Evolutionary conservation across 2,797 vertebrate species (phyloP).

Genomic region (Chaetophractus vellerosus): DNA sequence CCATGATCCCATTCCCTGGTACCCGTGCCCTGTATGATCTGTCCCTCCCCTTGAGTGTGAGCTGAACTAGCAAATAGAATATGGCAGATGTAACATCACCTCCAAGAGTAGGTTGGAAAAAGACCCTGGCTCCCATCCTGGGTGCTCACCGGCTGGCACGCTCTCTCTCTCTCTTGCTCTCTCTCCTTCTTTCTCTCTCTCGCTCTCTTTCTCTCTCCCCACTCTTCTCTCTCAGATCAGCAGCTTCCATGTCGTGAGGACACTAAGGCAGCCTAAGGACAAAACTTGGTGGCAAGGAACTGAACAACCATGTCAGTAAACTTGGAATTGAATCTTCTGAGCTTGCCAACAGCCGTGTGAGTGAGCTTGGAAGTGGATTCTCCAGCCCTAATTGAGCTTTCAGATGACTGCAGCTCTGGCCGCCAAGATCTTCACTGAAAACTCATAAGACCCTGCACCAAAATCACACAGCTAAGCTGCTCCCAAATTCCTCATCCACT

Average conservation of each 20-base stretch:
- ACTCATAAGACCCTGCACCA: not conserved
- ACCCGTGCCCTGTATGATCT: not conserved
- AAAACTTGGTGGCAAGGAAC: not conserved
- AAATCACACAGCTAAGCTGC: not conserved
- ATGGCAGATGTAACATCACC: not conserved
- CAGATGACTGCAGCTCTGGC: not conserved
- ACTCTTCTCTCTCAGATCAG: not conserved
- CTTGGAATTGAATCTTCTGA: not conserved
- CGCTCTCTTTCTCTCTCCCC: no score
- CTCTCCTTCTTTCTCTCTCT: no score
- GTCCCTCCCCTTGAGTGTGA: not conserved
- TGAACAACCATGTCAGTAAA: not conserved
- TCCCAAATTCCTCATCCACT: not conserved
- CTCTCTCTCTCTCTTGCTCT: no score
- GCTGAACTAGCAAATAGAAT: not conserved
- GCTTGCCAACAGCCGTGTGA: not conserved
- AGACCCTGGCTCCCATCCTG: not conserved
- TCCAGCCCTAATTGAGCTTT: not conserved
- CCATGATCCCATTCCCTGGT: not conserved
- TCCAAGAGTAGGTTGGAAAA: not conserved
- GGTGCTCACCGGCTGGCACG: not conserved
- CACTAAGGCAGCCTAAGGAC: not conserved
- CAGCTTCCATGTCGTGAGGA: not conserved
- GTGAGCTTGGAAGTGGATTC: not conserved
- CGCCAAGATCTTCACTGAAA: not conserved